Evolutionary conservation across 2,888 invertebrate genomes (phyloP).

Genomic region (Chromoteleia sp.): DNA sequence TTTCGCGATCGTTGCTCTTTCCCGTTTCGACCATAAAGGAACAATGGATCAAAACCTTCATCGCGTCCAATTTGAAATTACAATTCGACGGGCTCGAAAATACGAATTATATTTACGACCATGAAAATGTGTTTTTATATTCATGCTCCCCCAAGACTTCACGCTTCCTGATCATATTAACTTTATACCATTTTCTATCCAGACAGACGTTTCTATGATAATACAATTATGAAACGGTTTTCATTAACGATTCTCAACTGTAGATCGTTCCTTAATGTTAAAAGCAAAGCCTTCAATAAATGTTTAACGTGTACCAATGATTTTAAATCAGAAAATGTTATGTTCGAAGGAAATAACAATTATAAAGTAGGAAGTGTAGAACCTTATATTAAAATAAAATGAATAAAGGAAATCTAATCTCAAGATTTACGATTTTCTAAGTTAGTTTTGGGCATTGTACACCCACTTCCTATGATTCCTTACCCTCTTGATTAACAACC

Average conservation of each 20-base stretch:
- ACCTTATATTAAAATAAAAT: neutral
- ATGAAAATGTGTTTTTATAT: constrained; percentile 30
- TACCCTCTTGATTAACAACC: too few species aligned
- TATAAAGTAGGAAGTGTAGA: neutral
- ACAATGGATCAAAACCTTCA: constrained; percentile 45
- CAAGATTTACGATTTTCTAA: too few species aligned
- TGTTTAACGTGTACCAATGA: too few species aligned
- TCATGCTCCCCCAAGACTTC: constrained; percentile 8
- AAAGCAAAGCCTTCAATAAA: neutral
- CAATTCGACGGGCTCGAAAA: constrained; percentile 14
- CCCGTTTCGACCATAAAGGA: constrained; percentile 8
- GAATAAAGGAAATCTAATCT: too few species aligned
- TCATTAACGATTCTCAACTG: neutral
- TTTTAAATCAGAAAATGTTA: too few species aligned
- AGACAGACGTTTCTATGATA: constrained; percentile 8
- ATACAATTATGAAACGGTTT: constrained; percentile 16
- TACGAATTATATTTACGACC: constrained; percentile 40
- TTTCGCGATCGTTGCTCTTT: constrained; percentile 21
- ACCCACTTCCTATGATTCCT: too few species aligned
- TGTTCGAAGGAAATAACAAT: neutral
- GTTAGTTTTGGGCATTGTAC: too few species aligned
- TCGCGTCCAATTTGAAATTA: constrained; percentile 39
- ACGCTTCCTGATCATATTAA: constrained; percentile 36
- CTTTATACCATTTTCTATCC: constrained; percentile 15
- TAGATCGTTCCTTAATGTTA: neutral